Evolutionary conservation across 2,113 vertebrate species (phyloP), one percentile per base, ranked within the genome.

Genomic region (Platichthys stellatus): DNA sequence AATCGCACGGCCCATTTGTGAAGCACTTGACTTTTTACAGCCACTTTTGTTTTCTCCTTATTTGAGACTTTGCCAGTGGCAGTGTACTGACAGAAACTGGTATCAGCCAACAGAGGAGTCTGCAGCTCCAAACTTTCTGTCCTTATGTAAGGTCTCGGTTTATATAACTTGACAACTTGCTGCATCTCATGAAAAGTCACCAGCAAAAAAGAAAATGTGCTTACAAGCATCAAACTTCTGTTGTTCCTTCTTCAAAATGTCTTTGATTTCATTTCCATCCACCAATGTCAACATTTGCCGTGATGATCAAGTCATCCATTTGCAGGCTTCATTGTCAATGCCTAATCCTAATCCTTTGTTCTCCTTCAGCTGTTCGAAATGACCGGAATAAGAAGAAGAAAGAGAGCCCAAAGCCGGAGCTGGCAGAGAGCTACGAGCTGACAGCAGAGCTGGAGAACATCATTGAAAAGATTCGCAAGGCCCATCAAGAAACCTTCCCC

Each of bases 381-480:
- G 98, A 99, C 85, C 95, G 97, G 61, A 99, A 99, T 91, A 99
- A 99, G 93, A 98, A 97, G 92, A 98, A 98, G 94, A 99, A 98
- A 90, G 97, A 99, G 81, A 95, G 94, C 81, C 95, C 95, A 2
- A 98, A 97, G 91, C 95, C 92, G 0, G 97, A 98, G 70, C 93
- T 96, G 90, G 81, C 92, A 4, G 97, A 98, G 90, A 97, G 93
- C 88, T 99, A 98, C 72, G 97, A 98, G 92, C 96, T 99, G 95
- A 96, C 96, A 7, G 95, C 96, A 0, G 97, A 99, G 91, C 88
- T 96, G 89, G 97, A 98, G 83, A 94, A 95, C 82, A 97, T 99
- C 92, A 97, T 98, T 20, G 97, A 99, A 87, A 98, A 98, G 94
- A 98, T 99, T 72, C 95, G 96, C 4, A 97, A 96, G 89, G 97